Evolutionary conservation across 2,113 vertebrate genomes (phyloP).

Genomic region (Amblyopsis rosae): DNA sequence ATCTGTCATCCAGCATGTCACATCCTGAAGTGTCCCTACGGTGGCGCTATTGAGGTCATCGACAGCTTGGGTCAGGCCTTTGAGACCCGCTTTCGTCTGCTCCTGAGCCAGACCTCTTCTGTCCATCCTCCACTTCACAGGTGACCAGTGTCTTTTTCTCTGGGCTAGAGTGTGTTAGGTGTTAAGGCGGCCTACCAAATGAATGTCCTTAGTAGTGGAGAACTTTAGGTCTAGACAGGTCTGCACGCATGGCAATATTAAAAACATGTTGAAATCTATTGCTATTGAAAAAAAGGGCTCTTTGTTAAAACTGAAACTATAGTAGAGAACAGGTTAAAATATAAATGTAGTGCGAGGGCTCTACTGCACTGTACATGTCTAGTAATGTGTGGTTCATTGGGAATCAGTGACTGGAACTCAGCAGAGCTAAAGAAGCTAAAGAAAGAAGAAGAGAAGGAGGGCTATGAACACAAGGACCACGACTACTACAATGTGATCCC

Average conservation of each 20-base stretch:
- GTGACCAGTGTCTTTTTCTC: slow-evolving; percentile 63
- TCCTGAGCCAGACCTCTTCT: slow-evolving; percentile 81
- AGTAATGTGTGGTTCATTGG: slow-evolving; percentile 7
- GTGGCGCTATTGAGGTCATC: slow-evolving; percentile 85
- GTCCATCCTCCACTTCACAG: slow-evolving; percentile 77
- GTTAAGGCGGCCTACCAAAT: too few relatives aligned
- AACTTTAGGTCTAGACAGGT: too few relatives aligned
- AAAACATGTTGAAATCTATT: too few relatives aligned
- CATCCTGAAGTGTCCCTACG: slow-evolving; percentile 86
- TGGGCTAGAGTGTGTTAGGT: too few relatives aligned
- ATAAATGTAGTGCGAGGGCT: background rate
- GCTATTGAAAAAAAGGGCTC: too few relatives aligned
- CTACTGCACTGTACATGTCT: background rate
- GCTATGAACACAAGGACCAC: slow-evolving; percentile 45
- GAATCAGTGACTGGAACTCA: slow-evolving; percentile 46
- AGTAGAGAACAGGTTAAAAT: too few relatives aligned
- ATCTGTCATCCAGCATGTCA: slow-evolving; percentile 82
- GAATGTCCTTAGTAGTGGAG: too few relatives aligned
- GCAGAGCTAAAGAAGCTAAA: slow-evolving; percentile 27
- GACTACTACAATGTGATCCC: slow-evolving; percentile 89
- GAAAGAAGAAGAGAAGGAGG: slow-evolving; percentile 37
- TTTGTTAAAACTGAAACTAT: too few relatives aligned
- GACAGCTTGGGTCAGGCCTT: slow-evolving; percentile 91
- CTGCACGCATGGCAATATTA: too few relatives aligned
- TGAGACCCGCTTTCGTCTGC: slow-evolving; percentile 89